Evolutionary conservation across 2,113 vertebrate species (phyloP), one percentile per base, ranked within the genome.

Genomic region (Todiramphus chloris): DNA sequence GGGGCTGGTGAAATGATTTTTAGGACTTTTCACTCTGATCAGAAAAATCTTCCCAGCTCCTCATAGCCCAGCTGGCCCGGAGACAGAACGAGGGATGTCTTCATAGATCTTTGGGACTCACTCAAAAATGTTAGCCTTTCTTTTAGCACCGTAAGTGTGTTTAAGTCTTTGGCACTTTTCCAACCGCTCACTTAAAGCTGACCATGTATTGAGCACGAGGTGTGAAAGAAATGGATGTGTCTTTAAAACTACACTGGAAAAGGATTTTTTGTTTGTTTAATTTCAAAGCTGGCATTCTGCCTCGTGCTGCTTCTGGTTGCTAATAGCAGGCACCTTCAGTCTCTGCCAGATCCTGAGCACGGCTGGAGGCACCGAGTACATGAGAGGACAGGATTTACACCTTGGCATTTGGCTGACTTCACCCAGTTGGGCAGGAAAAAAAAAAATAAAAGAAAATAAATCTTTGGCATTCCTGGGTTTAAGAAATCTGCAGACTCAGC

Each of bases 351-450:
- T 62, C 91, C 84, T 50, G 70, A 55, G 86, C 43, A 85, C 3
- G 5, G 56, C 72, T 67, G 14, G 48, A 87, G 73, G 74, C 48
- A 21, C 48, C 28, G 35, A 30, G 39, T 51, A 76, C 48, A 31
- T 70, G 41, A 53, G 83, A 89, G 62, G 70, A 84, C 60, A 67
- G 83, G 84, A 95, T 96, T 91, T 83, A 93, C 82, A 94, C 93
- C 94, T 95, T 94, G 69, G 78, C 78, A 64, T 96, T 96, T 75
- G 74, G 77, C 89, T 96, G 91, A 73, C 77, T 92, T 66, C 1
- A 3, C 62, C 53, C 72, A 13, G 68, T 89, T 93, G 85, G 87
- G 93, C 89, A 91, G 73, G 25, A 28, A 10, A 68, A 31, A 62
- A 56, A 35, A 56, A 9, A n/a, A n/a, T n/a, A n/a, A 24, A 51